Percentiles rank a stretch among this genome's conserved stretches.
Conservation (phyloP, 2,888 invertebrate genomes). For the Colostygia pectinataria region DNA sequence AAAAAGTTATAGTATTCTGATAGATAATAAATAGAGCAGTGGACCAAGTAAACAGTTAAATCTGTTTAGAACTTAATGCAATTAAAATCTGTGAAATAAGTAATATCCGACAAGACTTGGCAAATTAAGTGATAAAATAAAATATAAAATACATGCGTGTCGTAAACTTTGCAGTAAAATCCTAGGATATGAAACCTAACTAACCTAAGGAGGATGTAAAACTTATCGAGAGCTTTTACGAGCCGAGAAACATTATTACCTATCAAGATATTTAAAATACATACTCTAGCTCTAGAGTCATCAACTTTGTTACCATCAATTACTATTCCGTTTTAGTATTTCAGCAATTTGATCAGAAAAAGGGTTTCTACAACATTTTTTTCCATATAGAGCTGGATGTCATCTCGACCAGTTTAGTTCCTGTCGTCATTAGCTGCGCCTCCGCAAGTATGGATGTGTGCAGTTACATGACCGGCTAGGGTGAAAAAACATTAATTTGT, state of each 20-base stretch:
- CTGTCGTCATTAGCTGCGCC: slow-evolving; percentile 54
- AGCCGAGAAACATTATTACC: not conserved
- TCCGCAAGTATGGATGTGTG: slow-evolving; percentile 42
- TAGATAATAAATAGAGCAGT: too few species aligned
- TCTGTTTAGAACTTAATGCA: too few species aligned
- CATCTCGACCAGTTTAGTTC: slow-evolving; percentile 52
- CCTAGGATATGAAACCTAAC: not conserved
- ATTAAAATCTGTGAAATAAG: too few species aligned
- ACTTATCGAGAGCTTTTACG: slow-evolving; percentile 4
- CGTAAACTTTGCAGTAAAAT: slow-evolving; percentile 14
- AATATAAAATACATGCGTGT: too few species aligned
- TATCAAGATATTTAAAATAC: not conserved
- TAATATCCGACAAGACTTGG: slow-evolving; percentile 4
- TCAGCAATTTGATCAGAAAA: slow-evolving; percentile 12
- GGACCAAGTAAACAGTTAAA: not conserved
- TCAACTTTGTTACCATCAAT: not conserved
- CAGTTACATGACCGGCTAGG: slow-evolving; percentile 45
- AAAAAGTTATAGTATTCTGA: too few species aligned
- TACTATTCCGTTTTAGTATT: slow-evolving; percentile 11
- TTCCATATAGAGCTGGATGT: slow-evolving; percentile 16
- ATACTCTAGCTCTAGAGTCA: too few species aligned
- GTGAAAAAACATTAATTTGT: slow-evolving; percentile 38
- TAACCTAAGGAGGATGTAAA: slow-evolving; percentile 1
- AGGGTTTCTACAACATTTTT: slow-evolving; percentile 15
- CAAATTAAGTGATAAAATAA: slow-evolving; percentile 9